phyloP scores from a whole-genome alignment of 35 echinoderm and acorn worm species.

The Stichopus chloronotus region DNA sequence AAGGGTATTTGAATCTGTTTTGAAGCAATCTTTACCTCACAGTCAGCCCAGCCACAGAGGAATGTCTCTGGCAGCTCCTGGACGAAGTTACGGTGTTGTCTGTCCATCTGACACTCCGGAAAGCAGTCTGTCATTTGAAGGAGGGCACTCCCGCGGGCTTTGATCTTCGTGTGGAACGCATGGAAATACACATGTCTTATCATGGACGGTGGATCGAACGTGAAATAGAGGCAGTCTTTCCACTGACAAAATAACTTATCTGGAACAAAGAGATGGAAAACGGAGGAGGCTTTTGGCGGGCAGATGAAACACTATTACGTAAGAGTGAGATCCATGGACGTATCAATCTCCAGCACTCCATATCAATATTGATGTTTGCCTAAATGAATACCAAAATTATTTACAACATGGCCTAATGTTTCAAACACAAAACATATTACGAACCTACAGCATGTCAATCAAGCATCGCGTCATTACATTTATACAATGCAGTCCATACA shows the following conservation, averaged over 20 bases:
- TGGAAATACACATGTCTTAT: slow-evolving; percentile 14
- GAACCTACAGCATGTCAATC: too few species aligned
- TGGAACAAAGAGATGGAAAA: not conserved
- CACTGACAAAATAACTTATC: not conserved
- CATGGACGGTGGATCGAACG: not conserved
- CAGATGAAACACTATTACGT: too few species aligned
- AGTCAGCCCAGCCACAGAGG: not conserved
- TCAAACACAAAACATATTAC: too few species aligned
- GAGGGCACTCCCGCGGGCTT: not conserved
- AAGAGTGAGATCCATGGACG: too few species aligned
- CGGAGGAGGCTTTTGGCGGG: not conserved
- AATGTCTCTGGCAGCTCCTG: not conserved
- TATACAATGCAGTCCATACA: too few species aligned
- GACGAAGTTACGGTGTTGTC: not conserved
- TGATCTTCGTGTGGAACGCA: slow-evolving; percentile 17
- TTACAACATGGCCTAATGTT: too few species aligned
- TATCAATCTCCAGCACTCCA: too few species aligned
- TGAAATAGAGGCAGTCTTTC: not conserved
- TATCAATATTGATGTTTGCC: too few species aligned
- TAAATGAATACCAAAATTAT: too few species aligned
- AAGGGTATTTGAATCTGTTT: too few species aligned
- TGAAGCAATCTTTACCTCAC: not conserved
- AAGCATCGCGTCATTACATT: too few species aligned
- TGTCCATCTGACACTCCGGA: slow-evolving; percentile 17
- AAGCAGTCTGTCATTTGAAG: not conserved